Evolutionary conservation across 2,113 vertebrate genomes (phyloP), one percentile per base, ranked within the genome.

Genomic region (Isichthys henryi): DNA sequence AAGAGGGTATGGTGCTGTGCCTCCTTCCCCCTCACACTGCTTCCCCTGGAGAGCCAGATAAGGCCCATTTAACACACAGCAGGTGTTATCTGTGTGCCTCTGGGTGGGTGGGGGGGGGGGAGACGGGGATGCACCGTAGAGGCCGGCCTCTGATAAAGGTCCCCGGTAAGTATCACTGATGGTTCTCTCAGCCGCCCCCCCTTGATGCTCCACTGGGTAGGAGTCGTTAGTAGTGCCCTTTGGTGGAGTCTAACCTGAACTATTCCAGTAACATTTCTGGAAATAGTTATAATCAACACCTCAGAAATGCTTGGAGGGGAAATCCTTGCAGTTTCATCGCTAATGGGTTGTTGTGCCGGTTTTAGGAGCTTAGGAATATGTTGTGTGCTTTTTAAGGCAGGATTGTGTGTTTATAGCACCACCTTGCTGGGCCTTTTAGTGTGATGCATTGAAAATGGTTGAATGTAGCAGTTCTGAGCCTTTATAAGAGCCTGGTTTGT

Each of bases 11-110:
- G 43, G 10, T 13, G 15, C 31, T 27, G 23, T 48, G 19, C 35
- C 39, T 39, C 70, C 35, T 31, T 17, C 74, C 17, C 70, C 74
- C 74, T 7, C 35, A 13, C 62, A 31, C n/a, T 70, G 48, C 23
- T 8, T 23, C 74, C 49, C 74, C 74, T 89, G 89, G 58, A 66
- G 23, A 86, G 53, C 53, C 56, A 87, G 89, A 89, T 89, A 89
- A 89, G 49, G 39, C 88, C 53, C 53, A 27, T 35, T 39, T 66
- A 70, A 31, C 62, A 70, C 62, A 70, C 62, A 70, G 62, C 62
- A 70, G 9, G 62, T 31, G 5, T 62, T 86, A 89, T 86, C 88
- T 89, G 21, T 21, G 43, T 15, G 21, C 31, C 43, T n/a, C 35
- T 46, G 39, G 17, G 19, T 4, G 35, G 48, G 50, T 46, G 39